Conservation (phyloP, 2,797 vertebrate genomes). For the Anableps anableps region DNA sequence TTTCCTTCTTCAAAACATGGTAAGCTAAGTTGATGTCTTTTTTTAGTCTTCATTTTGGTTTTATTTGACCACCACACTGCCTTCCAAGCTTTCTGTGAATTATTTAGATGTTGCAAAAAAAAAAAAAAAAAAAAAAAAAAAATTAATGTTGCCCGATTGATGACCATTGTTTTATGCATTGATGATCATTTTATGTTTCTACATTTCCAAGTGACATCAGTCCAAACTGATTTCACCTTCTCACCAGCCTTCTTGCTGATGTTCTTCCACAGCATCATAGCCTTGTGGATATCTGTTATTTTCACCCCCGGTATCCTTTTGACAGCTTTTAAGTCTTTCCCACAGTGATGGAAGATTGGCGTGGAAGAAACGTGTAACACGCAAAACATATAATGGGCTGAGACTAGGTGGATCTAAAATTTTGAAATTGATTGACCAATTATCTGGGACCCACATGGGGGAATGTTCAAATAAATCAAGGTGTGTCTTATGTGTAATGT, state of each 20-base stretch:
- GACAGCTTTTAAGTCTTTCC: neutral
- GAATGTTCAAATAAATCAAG: neutral
- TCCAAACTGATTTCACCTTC: neutral
- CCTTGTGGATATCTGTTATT: neutral
- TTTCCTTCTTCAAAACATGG: neutral
- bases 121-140: no score
- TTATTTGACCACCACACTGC: neutral
- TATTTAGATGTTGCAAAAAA: no score
- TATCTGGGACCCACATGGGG: neutral
- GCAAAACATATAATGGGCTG: neutral
- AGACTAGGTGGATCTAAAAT: neutral
- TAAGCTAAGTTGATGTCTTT: neutral
- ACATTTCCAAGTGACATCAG: neutral
- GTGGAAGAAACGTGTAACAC: neutral
- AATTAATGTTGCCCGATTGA: no score
- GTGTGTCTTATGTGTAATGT: neutral
- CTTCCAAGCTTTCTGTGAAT: neutral
- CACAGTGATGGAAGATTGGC: neutral
- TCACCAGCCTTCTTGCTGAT: neutral
- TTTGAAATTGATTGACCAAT: neutral
- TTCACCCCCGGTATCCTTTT: neutral
- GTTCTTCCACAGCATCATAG: neutral
- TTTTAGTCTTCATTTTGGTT: neutral
- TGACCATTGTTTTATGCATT: neutral
- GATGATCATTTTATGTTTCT: neutral